Evolutionary conservation across 2,113 vertebrate species (phyloP), one percentile per base, ranked within the genome.

Genomic region (Misgurnus mizolepis): DNA sequence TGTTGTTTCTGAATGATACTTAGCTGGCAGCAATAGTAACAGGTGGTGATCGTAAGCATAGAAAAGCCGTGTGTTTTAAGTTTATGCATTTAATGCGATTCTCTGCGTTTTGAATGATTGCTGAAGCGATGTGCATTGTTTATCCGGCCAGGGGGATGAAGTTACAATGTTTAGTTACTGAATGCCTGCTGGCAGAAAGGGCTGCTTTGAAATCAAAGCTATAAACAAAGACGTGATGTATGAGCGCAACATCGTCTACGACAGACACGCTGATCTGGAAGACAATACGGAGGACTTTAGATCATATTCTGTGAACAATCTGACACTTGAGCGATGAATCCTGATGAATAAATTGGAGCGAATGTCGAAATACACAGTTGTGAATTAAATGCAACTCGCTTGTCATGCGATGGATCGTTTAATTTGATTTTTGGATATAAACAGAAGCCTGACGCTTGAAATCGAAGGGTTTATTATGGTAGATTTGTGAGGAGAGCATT

Each of bases 21-120:
- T 80, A 64, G 86, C 83, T 72, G 75, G 78, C 50, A 39, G 40
- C 4, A 11, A 72, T 85, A 39, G 27, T 83, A 84, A 86, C 87
- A 89, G 82, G 84, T 85, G 82, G 76, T 69, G 69, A 78, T 67
- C 77, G 58, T 50, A 18, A 40, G 61, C 70, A 66, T 17, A 75
- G 84, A 82, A 55, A 76, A 81, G 67, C 83, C 39, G 22, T 75
- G 39, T 80, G 75, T 49, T 85, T 78, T 80, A 69, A 78, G 64
- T 66, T 73, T 81, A 84, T n/a, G 58, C 12, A 53, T 85, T 79
- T 84, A 87, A 89, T 89, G 84, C 72, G 53, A 80, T 60, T 40
- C 62, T 84, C 85, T 79, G n/a, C 39, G 34, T 81, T 76, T 78
- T n/a, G 67, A 81, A 68, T 41, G 9, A 77, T 66, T 15, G 56